Evolutionary conservation across 2,113 vertebrate genomes (phyloP).

Genomic region (Eulemur macaco): DNA sequence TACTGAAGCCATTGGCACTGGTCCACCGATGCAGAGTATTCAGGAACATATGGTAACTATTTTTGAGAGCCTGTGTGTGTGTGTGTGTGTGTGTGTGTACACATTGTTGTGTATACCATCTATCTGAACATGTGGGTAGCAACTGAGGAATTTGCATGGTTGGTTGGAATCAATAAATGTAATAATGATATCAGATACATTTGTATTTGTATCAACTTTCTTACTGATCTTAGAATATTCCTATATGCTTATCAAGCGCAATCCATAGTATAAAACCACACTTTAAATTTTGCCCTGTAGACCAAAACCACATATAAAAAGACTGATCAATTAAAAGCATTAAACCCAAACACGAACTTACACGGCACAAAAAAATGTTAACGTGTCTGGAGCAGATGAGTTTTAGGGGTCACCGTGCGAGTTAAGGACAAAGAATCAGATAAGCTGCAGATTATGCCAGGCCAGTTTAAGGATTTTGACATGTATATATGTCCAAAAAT

Average conservation of each 20-base stretch:
- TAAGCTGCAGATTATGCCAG: not conserved
- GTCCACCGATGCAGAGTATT: not conserved
- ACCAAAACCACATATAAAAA: not conserved
- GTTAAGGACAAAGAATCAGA: not conserved
- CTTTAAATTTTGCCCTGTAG: not conserved
- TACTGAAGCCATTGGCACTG: not conserved
- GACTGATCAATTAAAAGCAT: not conserved
- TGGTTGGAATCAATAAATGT: not conserved
- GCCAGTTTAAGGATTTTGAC: not conserved
- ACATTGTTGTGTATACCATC: not conserved
- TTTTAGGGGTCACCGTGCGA: not conserved
- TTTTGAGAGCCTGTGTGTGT: not conserved
- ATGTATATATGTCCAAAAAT: not conserved
- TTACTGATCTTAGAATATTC: not conserved
- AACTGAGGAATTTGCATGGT: not conserved
- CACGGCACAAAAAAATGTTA: not conserved
- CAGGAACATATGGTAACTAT: not conserved
- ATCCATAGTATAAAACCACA: constrained; percentile 2
- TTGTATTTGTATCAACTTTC: not conserved
- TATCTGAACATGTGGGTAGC: not conserved
- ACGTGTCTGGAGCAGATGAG: not conserved
- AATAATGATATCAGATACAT: not conserved
- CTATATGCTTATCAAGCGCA: not conserved
- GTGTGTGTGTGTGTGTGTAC: too few species aligned
- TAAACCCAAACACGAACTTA: not conserved